Conservation (phyloP, 2,113 vertebrate species). For the Psammodynastes pulverulentus region DNA sequence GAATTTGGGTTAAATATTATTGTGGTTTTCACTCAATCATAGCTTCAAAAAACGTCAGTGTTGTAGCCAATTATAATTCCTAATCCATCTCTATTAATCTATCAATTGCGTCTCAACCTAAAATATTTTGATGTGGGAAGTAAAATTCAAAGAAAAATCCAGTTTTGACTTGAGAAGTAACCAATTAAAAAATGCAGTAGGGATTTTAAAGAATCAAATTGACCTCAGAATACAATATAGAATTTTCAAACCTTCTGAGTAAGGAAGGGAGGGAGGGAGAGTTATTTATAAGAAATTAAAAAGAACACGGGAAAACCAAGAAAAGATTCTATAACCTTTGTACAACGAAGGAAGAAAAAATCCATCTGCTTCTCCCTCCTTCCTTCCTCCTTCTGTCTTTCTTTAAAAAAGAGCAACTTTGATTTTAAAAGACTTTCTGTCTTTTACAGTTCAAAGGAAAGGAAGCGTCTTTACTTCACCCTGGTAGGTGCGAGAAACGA, state of each 20-base stretch:
- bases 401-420: constrained; percentile 18
- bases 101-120: background rate
- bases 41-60: background rate
- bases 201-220: background rate
- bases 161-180: background rate
- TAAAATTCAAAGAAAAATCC: background rate
- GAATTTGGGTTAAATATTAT: background rate
- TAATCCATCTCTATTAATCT: background rate
- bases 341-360: background rate
- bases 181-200: background rate
- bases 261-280: background rate
- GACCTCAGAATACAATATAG: background rate
- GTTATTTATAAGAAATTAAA: background rate
- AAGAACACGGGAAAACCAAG: background rate
- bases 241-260: background rate
- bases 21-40: background rate
- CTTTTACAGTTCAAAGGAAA: constrained; percentile 60
- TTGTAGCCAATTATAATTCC: background rate
- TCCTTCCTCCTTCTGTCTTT: background rate
- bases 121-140: background rate
- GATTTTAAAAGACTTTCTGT: constrained; percentile 48
- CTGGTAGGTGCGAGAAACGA: constrained; percentile 56
- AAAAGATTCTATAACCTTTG: background rate
- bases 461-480: constrained; percentile 59
- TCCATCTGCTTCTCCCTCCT: background rate